Evolutionary conservation across 1,140 invertebrate genomes (phyloP), one percentile per base, ranked within the genome.

Genomic region (Wiebesia pumilae): DNA sequence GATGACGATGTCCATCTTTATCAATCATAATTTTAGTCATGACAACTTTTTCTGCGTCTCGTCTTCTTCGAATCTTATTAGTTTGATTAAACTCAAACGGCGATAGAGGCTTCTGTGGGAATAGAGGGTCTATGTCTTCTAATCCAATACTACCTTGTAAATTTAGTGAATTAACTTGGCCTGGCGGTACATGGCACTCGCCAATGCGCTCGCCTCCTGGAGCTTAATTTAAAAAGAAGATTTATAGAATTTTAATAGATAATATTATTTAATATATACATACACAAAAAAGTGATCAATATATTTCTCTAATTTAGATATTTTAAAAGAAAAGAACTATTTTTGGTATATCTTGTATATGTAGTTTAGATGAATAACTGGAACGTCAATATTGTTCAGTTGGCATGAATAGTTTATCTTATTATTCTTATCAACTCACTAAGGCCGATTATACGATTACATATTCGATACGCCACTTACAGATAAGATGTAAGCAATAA

Each of bases 21-120:
- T 96, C 96, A 33, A 96, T 95, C 84, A 96, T 95, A 1, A 95
- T 95, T 93, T 97, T 96, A 10, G 97, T 95, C 83, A 95, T 95
- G 27, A 97, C 95, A 14, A 97, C 95, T 88, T 95, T 95, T 90
- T 97, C 97, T 16, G 94, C 95, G 88, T 97, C 96, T 89, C 97
- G 93, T 91, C 95, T 96, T 35, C 90, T 92, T 90, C 96, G 94
- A 24, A 94, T 75, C 30, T 91, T 89, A 88, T 91, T 90, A 62
- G 92, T 91, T 33, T 90, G 88, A 86, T 93, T 93, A 6, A 62
- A 33, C 21, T 87, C 89, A 47, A n/a, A 69, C 30, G 47, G 84
- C 27, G 84, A 87, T 89, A 58, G 40, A 87, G 43, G 87, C 43
- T 77, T 86, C 30, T 89, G 82, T 77, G 89, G 69, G 24, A 91